Evolutionary conservation across 2,797 vertebrate genomes (phyloP).

Genomic region (Paramormyrops hopkinsi): DNA sequence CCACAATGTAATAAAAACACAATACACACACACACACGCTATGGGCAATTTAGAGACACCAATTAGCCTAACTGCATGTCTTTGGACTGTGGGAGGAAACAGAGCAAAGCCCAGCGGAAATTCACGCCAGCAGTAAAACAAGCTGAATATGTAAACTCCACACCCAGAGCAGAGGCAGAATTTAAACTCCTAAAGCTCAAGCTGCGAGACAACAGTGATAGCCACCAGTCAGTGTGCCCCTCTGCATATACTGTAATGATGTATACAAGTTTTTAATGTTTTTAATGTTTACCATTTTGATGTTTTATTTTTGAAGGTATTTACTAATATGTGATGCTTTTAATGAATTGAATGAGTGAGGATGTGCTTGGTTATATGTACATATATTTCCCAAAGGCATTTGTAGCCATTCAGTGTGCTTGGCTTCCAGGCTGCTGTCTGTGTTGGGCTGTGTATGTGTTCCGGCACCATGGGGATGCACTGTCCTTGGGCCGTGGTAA

Average conservation of each 20-base stretch:
- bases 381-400: background rate
- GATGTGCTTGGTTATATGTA: background rate
- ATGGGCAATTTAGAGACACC: background rate
- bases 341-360: background rate
- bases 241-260: background rate
- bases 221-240: background rate
- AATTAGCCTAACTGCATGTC: background rate
- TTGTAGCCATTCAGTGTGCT: background rate
- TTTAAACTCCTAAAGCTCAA: background rate
- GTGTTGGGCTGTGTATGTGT: conserved; percentile 48
- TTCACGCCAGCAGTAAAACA: background rate
- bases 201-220: background rate
- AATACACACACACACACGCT: background rate
- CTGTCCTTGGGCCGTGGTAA: conserved; percentile 47
- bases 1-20: background rate
- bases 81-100: background rate
- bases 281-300: background rate
- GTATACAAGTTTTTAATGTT: background rate
- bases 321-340: background rate
- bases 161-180: background rate
- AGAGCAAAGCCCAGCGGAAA: background rate
- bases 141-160: background rate
- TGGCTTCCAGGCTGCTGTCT: background rate
- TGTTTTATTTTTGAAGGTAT: background rate
- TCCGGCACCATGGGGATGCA: conserved; percentile 47